phyloP scores from a whole-genome alignment of 2,888 invertebrate genomes.

The Agonopterix heracliana region DNA sequence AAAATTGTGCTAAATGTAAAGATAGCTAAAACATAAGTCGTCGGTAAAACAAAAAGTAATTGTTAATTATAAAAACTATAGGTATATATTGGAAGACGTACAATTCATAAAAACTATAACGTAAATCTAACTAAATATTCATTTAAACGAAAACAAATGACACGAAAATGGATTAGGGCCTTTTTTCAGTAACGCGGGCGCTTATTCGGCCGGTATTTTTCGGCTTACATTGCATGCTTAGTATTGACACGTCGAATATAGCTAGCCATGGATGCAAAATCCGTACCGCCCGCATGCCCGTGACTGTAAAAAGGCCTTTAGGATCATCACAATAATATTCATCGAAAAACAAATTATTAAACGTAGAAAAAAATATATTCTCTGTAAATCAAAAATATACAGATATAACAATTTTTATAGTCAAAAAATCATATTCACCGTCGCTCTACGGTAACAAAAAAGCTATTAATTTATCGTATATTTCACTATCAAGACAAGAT shows the following conservation, averaged over 20 bases:
- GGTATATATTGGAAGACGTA: conserved; percentile 57
- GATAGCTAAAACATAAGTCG: conserved; percentile 31
- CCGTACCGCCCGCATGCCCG: no score
- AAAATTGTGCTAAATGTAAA: conserved; percentile 46
- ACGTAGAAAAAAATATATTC: conserved; percentile 33
- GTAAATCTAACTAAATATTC: conserved; percentile 19
- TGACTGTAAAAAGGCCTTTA: background rate
- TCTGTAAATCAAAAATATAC: conserved; percentile 63
- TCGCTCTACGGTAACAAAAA: conserved; percentile 8
- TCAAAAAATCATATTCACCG: conserved; percentile 15
- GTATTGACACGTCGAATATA: no score
- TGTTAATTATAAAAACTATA: conserved; percentile 37
- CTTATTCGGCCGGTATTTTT: no score
- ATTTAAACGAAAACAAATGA: conserved; percentile 19
- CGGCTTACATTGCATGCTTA: no score
- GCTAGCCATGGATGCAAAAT: no score
- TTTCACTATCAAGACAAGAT: background rate
- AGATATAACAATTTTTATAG: conserved; percentile 40
- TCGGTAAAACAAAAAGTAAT: conserved; percentile 23
- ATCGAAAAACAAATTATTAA: conserved; percentile 19
- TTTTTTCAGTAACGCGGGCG: no score
- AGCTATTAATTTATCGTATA: background rate
- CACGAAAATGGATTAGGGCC: conserved; percentile 10
- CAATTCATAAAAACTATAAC: conserved; percentile 38
- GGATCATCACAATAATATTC: conserved; percentile 10